Evolutionary conservation across 1,140 invertebrate species (phyloP), one percentile per base, ranked within the genome.

Genomic region (Drosophila navojoa): DNA sequence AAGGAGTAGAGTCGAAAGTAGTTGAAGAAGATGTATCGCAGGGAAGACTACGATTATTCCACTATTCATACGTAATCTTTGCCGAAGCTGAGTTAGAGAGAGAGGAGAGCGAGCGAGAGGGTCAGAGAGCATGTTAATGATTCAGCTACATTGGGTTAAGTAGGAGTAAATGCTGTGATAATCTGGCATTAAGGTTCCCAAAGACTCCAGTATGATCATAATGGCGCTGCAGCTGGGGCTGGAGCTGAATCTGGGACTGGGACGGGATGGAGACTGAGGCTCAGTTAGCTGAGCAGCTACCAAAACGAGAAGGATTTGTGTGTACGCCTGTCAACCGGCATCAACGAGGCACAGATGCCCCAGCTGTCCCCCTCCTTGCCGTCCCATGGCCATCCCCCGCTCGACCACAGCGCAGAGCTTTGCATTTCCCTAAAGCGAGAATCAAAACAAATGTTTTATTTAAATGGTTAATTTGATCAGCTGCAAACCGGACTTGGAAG

Each of bases 361-460:
- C 42, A 9, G 0, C 44, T 35, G 4, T 6, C 27, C 3, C 27
- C 5, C 27, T 3, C n/a, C 19, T 22, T 22, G 19, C 19, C 19
- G 3, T 9, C 45, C 32, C 11, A 22, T 22, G 19, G 10, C 25
- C n/a, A n/a, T n/a, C n/a, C 11, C 22, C 38, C 27, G 19, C 7
- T 50, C 10, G 16, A 11, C 47, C 22, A 5, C 0, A 5, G 2
- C 10, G 47, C 22, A 1, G 4, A 49, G 47, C 47, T 49, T 49
- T 49, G 47, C 13, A 29, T 29, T 52, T 44, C 16, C n/a, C 40
- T 22, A 9, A 60, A 44, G 35, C 25, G 64, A 58, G 67, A 84
- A 84, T 87, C 82, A 82, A 86, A 86, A 86, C 82, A 86, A 86
- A 86, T 89, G 82, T 86, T 86, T 86, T 79, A 87, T 86, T 86